phyloP scores from a whole-genome alignment of 2,888 invertebrate genomes.

The Scaptomyza parva region DNA sequence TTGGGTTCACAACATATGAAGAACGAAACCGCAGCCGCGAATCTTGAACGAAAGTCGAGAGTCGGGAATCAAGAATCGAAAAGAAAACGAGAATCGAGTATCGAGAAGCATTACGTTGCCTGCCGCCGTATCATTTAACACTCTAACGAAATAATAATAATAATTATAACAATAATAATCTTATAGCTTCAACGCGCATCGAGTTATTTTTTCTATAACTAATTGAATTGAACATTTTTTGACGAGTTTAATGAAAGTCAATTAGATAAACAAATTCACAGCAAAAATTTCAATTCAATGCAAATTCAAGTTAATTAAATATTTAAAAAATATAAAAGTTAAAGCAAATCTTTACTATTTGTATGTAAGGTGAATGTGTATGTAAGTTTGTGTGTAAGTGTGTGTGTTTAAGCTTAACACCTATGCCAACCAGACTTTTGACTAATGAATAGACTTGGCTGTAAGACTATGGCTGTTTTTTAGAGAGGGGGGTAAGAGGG shows the following conservation, averaged over 20 bases:
- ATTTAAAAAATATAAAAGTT: slow-evolving; percentile 2
- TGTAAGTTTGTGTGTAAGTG: slow-evolving; percentile 10
- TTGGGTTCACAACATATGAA: slow-evolving; percentile 82
- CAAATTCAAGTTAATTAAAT: slow-evolving; percentile 22
- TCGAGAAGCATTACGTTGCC: slow-evolving; percentile 38
- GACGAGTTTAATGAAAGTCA: slow-evolving; percentile 19
- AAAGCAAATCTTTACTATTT: slow-evolving; percentile 14
- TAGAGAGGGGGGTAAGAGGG: background rate
- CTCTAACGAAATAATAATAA: slow-evolving; percentile 20
- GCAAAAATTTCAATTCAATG: no score
- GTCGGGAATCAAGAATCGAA: slow-evolving; percentile 26
- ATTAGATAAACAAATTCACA: no score
- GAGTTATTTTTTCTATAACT: slow-evolving; percentile 38
- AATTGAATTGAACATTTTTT: slow-evolving; percentile 43
- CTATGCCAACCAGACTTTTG: slow-evolving; percentile 50
- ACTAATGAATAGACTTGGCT: slow-evolving; percentile 26
- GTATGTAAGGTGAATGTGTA: slow-evolving; percentile 13
- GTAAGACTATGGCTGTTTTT: slow-evolving; percentile 10
- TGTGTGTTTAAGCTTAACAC: slow-evolving; percentile 41
- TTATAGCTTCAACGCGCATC: slow-evolving; percentile 7
- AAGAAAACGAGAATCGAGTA: slow-evolving; percentile 14
- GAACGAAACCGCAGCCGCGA: slow-evolving; percentile 72
- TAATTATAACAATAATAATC: background rate
- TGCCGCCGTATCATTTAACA: slow-evolving; percentile 36
- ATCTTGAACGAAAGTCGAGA: slow-evolving; percentile 42